These are phyloP conservation scores for Phorcus lineatus DNA, from an alignment of 2,888 invertebrate genomes.

Conservation along the genomic window DNA sequence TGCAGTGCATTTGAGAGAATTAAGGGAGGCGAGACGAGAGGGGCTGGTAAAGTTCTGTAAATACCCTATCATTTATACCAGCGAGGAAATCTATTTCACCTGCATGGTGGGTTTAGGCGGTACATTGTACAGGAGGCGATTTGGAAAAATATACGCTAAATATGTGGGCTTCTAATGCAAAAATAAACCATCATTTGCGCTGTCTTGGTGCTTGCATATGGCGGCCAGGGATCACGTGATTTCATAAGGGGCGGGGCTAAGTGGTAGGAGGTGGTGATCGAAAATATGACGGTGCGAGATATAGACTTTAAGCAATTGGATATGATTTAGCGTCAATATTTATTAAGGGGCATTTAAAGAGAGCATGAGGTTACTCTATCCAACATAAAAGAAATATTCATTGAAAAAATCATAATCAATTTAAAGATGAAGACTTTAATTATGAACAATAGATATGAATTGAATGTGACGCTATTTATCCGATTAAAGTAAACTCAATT, in stretches of 20 bases:
- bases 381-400: too few relatives aligned
- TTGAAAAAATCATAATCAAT: too few relatives aligned
- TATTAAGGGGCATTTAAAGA: too few relatives aligned
- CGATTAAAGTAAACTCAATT: too few relatives aligned
- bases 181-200: slow-evolving; percentile 33
- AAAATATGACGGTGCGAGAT: too few relatives aligned
- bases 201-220: not conserved
- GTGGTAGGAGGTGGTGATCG: not conserved
- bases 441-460: too few relatives aligned
- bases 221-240: slow-evolving; percentile 16
- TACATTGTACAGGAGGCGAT: slow-evolving; percentile 22
- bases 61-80: slow-evolving; percentile 38
- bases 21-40: not conserved
- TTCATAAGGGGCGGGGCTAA: not conserved
- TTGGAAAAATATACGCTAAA: slow-evolving; percentile 37
- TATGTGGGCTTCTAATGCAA: slow-evolving; percentile 29
- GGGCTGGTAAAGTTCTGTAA: slow-evolving; percentile 19
- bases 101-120: slow-evolving; percentile 28
- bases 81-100: slow-evolving; percentile 35
- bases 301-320: too few relatives aligned
- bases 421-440: too few relatives aligned
- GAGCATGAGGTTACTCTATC: too few relatives aligned
- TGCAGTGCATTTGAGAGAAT: not conserved
- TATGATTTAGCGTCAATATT: too few relatives aligned
- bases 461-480: too few relatives aligned